phyloP scores from a whole-genome alignment of 1,140 invertebrate genomes.

The Drosophila pandora region DNA sequence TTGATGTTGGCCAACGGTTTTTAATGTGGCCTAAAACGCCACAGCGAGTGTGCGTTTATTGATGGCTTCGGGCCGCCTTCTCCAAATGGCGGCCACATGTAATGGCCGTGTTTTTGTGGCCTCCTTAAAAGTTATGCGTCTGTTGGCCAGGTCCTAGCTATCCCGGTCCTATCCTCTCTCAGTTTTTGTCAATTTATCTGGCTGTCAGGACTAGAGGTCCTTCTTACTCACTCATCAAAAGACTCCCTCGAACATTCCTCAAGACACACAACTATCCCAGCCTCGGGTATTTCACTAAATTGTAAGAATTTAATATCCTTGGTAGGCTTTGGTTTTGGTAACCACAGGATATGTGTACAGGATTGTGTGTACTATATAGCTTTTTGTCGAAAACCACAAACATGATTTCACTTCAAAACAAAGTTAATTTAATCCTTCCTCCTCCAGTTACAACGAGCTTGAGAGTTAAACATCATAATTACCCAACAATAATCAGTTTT shows the following conservation, averaged over 20 bases:
- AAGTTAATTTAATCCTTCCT: background rate
- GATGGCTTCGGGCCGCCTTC: constrained; percentile 67
- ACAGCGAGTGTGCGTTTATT: constrained; percentile 56
- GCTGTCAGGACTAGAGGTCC: constrained; percentile 13
- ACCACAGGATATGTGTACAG: background rate
- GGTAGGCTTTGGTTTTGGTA: background rate
- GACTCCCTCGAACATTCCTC: background rate
- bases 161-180: too few species aligned
- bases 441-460: too few species aligned
- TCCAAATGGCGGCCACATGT: constrained; percentile 68
- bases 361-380: background rate
- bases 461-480: background rate
- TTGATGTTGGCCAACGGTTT: constrained; percentile 67
- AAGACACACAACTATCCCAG: background rate
- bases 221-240: background rate
- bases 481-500: too few species aligned
- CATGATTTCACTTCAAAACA: constrained; percentile 1
- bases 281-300: background rate
- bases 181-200: constrained; percentile 58
- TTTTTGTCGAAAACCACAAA: background rate
- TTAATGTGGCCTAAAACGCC: constrained; percentile 46
- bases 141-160: constrained; percentile 13
- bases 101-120: constrained; percentile 71
- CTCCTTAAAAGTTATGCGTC: constrained; percentile 72
- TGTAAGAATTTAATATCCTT: too few species aligned